These are phyloP conservation scores for Arrhopalites spinosus DNA, from an alignment of 2,888 invertebrate species.

Conservation along the genomic window DNA sequence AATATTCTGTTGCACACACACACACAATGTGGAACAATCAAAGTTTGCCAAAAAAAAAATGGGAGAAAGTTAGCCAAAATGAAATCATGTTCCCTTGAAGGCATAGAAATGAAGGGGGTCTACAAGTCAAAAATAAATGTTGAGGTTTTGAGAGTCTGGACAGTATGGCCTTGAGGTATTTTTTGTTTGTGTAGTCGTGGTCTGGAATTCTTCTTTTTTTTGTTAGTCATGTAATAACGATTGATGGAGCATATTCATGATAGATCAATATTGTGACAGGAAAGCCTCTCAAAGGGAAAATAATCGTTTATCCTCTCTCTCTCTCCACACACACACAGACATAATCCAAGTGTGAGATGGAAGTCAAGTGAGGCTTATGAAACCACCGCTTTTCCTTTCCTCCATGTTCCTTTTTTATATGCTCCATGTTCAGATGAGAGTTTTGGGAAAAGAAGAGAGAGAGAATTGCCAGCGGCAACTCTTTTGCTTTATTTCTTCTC, in stretches of 20 bases:
- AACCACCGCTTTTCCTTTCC: not conserved
- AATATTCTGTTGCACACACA: too few relatives aligned
- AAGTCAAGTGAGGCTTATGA: not conserved
- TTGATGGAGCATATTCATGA: constrained; percentile 33
- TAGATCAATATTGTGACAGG: constrained; percentile 16
- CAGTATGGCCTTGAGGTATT: not conserved
- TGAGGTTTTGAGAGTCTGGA: not conserved
- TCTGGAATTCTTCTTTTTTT: not conserved
- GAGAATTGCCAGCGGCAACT: not conserved
- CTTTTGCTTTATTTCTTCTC: not conserved
- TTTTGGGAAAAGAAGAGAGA: not conserved
- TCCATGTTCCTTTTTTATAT: not conserved
- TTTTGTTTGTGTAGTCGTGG: not conserved
- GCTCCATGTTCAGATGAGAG: not conserved
- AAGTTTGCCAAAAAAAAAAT: too few relatives aligned
- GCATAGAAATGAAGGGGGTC: too few relatives aligned
- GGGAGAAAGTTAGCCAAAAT: too few relatives aligned
- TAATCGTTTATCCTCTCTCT: not conserved
- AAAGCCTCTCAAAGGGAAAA: constrained; percentile 7
- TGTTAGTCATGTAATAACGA: constrained; percentile 21
- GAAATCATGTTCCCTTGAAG: too few relatives aligned
- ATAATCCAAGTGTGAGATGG: not conserved
- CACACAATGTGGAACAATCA: too few relatives aligned
- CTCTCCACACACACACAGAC: not conserved
- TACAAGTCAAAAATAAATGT: too few relatives aligned